These are phyloP conservation scores for Noctua comes DNA, from an alignment of 2,888 invertebrate genomes.

Conservation along the genomic window DNA sequence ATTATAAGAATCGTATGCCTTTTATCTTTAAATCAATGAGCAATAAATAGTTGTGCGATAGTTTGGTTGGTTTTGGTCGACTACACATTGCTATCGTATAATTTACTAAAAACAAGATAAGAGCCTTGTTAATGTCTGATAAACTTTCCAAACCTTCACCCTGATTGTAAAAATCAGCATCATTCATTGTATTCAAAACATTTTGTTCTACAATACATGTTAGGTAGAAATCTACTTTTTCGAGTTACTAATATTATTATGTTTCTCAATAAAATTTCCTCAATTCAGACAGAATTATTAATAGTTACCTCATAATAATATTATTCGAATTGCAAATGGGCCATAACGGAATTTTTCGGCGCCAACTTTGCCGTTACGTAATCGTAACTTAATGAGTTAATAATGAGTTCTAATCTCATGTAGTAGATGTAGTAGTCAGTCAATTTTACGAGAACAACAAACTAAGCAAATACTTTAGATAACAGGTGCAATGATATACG, in stretches of 20 bases:
- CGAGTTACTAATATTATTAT: not conserved
- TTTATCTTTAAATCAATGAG: slow-evolving; percentile 4
- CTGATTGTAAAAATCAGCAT: slow-evolving; percentile 14
- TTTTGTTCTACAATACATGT: not conserved
- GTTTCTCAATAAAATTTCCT: slow-evolving; percentile 4
- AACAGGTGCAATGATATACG: slow-evolving; percentile 19
- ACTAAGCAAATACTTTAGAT: slow-evolving; percentile 21
- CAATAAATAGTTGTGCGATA: slow-evolving; percentile 8
- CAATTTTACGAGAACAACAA: slow-evolving; percentile 24
- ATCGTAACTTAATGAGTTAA: slow-evolving; percentile 44
- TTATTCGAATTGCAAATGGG: slow-evolving; percentile 27
- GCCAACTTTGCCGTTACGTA: slow-evolving; percentile 1
- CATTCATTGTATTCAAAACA: slow-evolving; percentile 11
- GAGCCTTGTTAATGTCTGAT: slow-evolving; percentile 8
- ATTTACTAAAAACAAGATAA: slow-evolving; percentile 18
- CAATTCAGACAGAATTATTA: slow-evolving; percentile 16
- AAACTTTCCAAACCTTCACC: slow-evolving; percentile 22
- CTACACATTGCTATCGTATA: slow-evolving; percentile 5
- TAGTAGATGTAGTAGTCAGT: not conserved
- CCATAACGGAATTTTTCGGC: slow-evolving; percentile 37
- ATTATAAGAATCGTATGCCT: not conserved
- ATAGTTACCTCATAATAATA: not conserved
- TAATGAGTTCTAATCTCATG: slow-evolving; percentile 35
- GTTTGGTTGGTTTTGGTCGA: not conserved
- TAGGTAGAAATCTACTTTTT: no score